Evolutionary conservation across 2,888 invertebrate genomes (phyloP), one percentile per base, ranked within the genome.

Genomic region (Capitulum mitella): DNA sequence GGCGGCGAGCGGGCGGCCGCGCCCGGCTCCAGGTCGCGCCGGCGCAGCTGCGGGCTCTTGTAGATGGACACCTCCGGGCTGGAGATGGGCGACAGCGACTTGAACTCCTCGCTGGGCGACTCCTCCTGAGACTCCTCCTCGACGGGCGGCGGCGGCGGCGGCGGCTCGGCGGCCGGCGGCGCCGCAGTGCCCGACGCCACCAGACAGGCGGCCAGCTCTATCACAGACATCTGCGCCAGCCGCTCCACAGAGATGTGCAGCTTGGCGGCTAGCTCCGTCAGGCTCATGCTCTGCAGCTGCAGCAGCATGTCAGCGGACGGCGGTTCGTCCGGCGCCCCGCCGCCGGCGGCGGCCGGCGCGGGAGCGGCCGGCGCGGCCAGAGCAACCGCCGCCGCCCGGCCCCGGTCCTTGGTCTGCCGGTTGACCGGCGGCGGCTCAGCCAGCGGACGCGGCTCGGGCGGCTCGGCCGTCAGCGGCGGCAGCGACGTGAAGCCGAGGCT

Each of bases 141-240:
- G 19, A 85, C 84, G 78, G 85, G 86, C 82, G 80, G 79, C 40
- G 79, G 79, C 6, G 81, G 79, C 78, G 80, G 81, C 61, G 80
- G 78, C 78, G 81, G 81, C 16, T 81, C 82, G 43, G 74, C 43
- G 26, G 43, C 8, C n/a, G 26, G 32, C 74, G 40, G 26, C 19
- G 34, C 34, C 37, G 74, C 74, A 16, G 74, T 8, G 74, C 40
- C 74, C 0, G 74, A 19, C n/a, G 74, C 74, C 40, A 43, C 90
- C 43, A 95, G 88, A 85, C 93, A 93, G 78, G 91, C 91, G 0
- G 95, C 94, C 64, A 95, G 88, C 85, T 95, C 94, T 37, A 93
- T 93, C 80, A 95, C 87, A 0, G 95, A 95, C 91, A 95, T 92
- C 79, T 22, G 34, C 29, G 16, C 34, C 64, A 64, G 64, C 34